These are phyloP conservation scores for Galeruca laticollis DNA, from an alignment of 2,888 invertebrate genomes.

Conservation along the genomic window DNA sequence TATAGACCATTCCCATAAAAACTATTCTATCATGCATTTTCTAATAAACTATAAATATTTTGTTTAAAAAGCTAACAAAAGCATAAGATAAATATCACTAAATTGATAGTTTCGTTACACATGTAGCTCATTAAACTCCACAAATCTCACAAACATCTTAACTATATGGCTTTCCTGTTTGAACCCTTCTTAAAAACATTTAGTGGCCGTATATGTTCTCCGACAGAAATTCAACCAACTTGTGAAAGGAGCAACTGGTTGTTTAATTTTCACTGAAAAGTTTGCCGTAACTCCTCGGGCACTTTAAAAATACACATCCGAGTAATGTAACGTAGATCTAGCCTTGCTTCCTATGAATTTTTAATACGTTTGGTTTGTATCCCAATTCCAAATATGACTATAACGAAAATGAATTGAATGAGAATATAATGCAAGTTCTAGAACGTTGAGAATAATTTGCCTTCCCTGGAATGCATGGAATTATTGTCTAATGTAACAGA, in stretches of 20 bases:
- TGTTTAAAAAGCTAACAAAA: too few species aligned
- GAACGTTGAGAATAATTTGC: neutral
- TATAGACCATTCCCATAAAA: too few species aligned
- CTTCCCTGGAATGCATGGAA: too few species aligned
- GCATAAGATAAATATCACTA: too few species aligned
- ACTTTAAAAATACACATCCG: constrained; percentile 10
- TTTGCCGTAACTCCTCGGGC: constrained; percentile 20
- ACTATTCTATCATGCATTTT: too few species aligned
- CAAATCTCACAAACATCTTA: too few species aligned
- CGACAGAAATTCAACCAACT: constrained; percentile 4
- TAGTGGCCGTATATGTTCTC: neutral
- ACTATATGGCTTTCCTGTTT: neutral
- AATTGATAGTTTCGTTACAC: too few species aligned
- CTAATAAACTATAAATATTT: too few species aligned
- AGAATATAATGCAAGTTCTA: neutral
- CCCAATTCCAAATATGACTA: neutral
- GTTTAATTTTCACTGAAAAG: constrained; percentile 27
- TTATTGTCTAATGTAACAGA: too few species aligned
- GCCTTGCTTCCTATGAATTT: constrained; percentile 13
- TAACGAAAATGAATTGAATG: neutral
- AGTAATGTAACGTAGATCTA: constrained; percentile 9
- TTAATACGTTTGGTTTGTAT: constrained; percentile 17
- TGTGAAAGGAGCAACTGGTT: constrained; percentile 25
- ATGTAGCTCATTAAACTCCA: too few species aligned
- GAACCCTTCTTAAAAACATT: neutral